Evolutionary conservation across 2,113 vertebrate species (phyloP), one percentile per base, ranked within the genome.

Genomic region (Macheiramphus alcinus): DNA sequence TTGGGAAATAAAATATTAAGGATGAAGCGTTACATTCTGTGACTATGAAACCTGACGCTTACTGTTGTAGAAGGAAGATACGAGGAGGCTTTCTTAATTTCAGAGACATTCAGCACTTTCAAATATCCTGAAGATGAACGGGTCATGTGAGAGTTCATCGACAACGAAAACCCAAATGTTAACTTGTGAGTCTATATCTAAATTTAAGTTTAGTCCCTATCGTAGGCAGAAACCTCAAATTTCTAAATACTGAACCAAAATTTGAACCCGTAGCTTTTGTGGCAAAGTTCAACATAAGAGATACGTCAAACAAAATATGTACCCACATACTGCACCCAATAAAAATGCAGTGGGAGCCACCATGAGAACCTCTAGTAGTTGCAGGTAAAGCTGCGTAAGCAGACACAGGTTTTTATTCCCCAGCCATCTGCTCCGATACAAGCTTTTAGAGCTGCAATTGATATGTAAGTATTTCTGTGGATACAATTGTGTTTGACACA

Each of bases 301-400:
- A 38, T 5, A 18, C 7, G 13, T 16, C 59, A 66, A 55, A 20
- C 36, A 53, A 29, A 48, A 16, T 3, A 32, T 8, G 34, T 7
- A 15, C 36, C 26, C 43, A 13, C 16, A 9, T 31, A 31, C 16
- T 73, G 90, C 67, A 43, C 53, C 63, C 53, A 13, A 27, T 67
- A n/a, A 43, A 52, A 8, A 40, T 2, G 43, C 42, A 42, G 38
- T 3, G 31, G 50, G 55, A 63, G 29, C 27, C 72, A 66, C 16
- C 79, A 32, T 0, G 1, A 59, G 90, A 58, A 32, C 72, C 16
- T 61, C 3, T 7, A 12, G 73, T 0, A 70, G 67, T 0, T 31
- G 27, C 48, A 67, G 34, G 66, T 56, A 16, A 36, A 79, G 38
- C 52, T 25, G 34, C 0, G 0, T 9, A 3, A 62, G 80, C 68